These are phyloP conservation scores for Opisthocomus hoazin DNA, from an alignment of 2,113 vertebrate species.

Conservation along the genomic window DNA sequence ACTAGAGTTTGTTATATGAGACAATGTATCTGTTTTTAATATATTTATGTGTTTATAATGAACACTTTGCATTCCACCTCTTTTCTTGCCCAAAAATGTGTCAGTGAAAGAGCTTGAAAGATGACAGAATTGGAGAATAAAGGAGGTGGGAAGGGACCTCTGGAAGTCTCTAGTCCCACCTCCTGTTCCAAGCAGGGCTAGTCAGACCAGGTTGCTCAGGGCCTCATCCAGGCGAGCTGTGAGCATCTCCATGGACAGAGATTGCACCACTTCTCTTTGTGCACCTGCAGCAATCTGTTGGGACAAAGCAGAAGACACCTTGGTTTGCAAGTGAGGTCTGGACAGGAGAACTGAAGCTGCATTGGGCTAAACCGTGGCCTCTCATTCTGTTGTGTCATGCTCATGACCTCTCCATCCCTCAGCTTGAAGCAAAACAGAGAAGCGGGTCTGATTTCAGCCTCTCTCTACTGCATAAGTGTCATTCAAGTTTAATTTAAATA, in stretches of 20 bases:
- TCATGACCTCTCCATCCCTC: background rate
- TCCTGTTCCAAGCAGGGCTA: background rate
- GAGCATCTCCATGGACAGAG: background rate
- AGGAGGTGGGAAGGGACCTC: background rate
- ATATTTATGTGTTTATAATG: background rate
- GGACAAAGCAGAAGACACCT: background rate
- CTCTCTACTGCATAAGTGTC: fast-evolving
- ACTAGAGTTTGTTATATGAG: background rate
- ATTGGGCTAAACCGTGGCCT: background rate
- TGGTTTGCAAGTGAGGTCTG: background rate
- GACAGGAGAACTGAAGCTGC: background rate
- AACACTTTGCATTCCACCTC: background rate
- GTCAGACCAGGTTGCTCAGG: background rate
- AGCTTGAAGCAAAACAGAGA: background rate
- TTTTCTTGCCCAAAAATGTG: background rate
- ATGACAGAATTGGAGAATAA: background rate
- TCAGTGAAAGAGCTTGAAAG: background rate
- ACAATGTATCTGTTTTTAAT: background rate
- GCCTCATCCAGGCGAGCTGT: background rate
- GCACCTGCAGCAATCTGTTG: background rate
- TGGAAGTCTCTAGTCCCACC: background rate
- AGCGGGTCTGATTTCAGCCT: too few relatives aligned
- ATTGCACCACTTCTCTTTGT: fast-evolving
- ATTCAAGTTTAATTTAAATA: background rate
- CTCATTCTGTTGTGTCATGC: background rate